Percentiles rank a stretch among this genome's conserved stretches.
Evolutionary conservation across 2,888 invertebrate species (phyloP).

Genomic region (Hesperia comma): DNA sequence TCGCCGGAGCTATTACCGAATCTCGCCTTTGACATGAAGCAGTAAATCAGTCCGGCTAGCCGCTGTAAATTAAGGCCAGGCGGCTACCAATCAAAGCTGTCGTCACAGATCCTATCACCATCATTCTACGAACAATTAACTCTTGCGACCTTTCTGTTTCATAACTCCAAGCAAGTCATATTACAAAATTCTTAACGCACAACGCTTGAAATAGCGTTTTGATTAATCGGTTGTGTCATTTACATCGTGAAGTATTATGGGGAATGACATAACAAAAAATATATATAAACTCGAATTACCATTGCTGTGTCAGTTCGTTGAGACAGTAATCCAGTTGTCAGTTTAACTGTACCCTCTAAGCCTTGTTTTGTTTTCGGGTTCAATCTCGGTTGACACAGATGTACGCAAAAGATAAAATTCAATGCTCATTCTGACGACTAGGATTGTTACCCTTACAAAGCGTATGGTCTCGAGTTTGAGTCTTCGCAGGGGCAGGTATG

Average conservation of each 20-base stretch:
- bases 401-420: not conserved
- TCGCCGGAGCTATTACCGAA: not conserved
- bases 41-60: slow-evolving; percentile 17
- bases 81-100: slow-evolving; percentile 40
- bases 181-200: not conserved
- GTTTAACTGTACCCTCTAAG: not conserved
- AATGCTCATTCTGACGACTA: too few relatives aligned
- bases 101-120: slow-evolving; percentile 40
- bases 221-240: slow-evolving; percentile 3
- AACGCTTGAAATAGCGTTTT: not conserved
- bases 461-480: too few relatives aligned
- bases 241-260: not conserved
- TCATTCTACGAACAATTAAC: slow-evolving; percentile 42
- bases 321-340: not conserved
- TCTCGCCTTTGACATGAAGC: slow-evolving; percentile 20
- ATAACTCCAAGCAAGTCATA: not conserved
- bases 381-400: not conserved
- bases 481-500: too few relatives aligned
- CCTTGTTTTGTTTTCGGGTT: not conserved
- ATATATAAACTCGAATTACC: not conserved
- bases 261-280: not conserved
- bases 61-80: slow-evolving; percentile 25
- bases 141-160: slow-evolving; percentile 24
- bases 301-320: not conserved
- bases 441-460: too few relatives aligned